Evolutionary conservation across 2,113 vertebrate genomes (phyloP).

Genomic region (Dascyllus trimaculatus): DNA sequence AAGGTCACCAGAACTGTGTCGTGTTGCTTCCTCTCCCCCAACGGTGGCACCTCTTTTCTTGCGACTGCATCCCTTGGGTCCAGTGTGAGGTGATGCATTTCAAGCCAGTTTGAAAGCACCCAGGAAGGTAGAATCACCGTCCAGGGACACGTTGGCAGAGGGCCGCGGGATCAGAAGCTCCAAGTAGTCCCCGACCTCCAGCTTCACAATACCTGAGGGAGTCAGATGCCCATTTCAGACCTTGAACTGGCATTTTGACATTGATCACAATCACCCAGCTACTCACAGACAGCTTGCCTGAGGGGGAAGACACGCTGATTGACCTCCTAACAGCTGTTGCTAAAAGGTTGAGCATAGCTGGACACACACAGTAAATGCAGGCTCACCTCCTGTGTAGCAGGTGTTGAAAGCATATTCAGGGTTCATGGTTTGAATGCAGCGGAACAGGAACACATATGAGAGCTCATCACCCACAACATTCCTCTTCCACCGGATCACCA

Average conservation of each 20-base stretch:
- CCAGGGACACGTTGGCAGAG: conserved; percentile 89
- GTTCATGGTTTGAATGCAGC: conserved; percentile 96
- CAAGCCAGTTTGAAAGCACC: conserved; percentile 92
- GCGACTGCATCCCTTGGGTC: neutral
- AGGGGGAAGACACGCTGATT: neutral
- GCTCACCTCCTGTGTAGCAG: conserved; percentile 95
- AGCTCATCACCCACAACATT: conserved; percentile 91
- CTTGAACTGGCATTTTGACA: conserved; percentile 2
- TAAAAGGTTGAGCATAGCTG: conserved; percentile 7
- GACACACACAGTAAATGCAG: conserved; percentile 16
- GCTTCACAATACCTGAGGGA: conserved; percentile 90
- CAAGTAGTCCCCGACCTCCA: conserved; percentile 93
- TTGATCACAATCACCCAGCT: too few relatives aligned
- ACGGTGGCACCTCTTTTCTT: neutral
- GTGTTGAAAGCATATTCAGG: conserved; percentile 90
- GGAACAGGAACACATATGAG: conserved; percentile 90
- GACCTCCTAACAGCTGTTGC: conserved; percentile 26
- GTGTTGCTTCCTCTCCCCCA: neutral
- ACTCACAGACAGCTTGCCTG: neutral
- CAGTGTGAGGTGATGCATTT: conserved; percentile 54
- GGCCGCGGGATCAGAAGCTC: conserved; percentile 92
- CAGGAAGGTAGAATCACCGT: conserved; percentile 94
- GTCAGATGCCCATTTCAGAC: conserved; percentile 23
- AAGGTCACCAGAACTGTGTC: conserved; percentile 21
- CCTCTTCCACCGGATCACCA: conserved; percentile 92